phyloP scores from a whole-genome alignment of 2,113 vertebrate genomes.

The Percina caprodes region DNA sequence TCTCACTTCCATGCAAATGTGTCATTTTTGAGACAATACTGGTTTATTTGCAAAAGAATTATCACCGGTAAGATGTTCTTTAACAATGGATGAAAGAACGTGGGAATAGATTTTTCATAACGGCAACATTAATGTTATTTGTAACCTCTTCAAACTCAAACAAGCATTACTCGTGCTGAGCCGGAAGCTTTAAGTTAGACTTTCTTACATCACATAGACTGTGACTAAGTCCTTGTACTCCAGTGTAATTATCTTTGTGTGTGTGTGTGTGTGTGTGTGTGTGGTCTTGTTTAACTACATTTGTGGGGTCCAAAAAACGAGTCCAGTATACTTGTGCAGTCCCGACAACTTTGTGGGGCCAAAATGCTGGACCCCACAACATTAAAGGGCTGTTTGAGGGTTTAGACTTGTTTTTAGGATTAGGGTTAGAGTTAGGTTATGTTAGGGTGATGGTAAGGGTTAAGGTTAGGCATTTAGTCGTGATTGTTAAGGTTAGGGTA shows the following conservation, averaged over 20 bases:
- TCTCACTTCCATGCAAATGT: conserved; percentile 36
- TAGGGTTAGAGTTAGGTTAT: too few species aligned
- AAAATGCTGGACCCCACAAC: too few species aligned
- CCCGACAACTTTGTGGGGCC: too few species aligned
- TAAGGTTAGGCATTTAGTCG: too few species aligned
- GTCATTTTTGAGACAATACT: not conserved
- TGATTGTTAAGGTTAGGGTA: too few species aligned
- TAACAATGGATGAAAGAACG: not conserved
- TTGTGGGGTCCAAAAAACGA: too few species aligned
- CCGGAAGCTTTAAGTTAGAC: not conserved
- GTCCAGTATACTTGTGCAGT: too few species aligned
- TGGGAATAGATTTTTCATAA: not conserved
- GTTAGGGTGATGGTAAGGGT: too few species aligned
- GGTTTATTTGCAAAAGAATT: not conserved
- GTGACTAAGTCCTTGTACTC: not conserved
- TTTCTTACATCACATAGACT: not conserved
- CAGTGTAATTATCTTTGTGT: not conserved
- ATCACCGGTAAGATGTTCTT: not conserved
- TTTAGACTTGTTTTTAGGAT: too few species aligned
- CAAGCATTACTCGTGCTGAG: not conserved
- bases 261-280: not conserved
- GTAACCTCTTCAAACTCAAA: not conserved
- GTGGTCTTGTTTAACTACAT: too few species aligned
- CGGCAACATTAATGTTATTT: not conserved
- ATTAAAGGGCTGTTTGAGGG: too few species aligned